These are phyloP conservation scores for Ondatra zibethicus DNA, from an alignment of 2,113 vertebrate genomes.

Conservation along the genomic window DNA sequence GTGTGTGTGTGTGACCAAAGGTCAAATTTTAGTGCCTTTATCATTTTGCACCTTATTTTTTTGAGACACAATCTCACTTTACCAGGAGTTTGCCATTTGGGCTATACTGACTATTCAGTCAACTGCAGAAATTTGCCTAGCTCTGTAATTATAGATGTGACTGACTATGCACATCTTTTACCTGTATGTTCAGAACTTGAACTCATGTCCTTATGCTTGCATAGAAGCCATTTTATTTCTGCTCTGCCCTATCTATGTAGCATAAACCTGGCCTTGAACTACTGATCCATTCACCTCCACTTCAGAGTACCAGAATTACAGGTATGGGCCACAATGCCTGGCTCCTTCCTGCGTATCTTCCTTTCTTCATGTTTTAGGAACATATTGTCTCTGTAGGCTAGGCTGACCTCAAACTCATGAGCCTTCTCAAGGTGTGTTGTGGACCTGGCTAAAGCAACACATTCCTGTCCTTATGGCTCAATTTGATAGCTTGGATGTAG, in stretches of 20 bases:
- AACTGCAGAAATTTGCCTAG: neutral
- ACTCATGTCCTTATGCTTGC: no score
- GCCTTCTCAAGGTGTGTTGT: neutral
- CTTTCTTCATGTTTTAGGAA: neutral
- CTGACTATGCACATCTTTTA: neutral
- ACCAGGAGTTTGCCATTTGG: neutral
- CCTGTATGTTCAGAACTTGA: neutral
- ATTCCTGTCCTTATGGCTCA: neutral
- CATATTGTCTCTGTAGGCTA: neutral
- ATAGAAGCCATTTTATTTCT: neutral
- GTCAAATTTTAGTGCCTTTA: neutral
- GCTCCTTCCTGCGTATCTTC: neutral
- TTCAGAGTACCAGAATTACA: neutral
- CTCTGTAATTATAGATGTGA: neutral
- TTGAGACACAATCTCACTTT: neutral
- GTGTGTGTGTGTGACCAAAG: neutral
- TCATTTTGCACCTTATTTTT: neutral
- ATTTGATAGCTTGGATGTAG: neutral
- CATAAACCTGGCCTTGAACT: neutral
- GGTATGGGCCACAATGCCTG: neutral
- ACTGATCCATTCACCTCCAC: neutral
- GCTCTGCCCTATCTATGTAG: neutral
- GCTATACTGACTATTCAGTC: neutral
- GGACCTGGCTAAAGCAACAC: neutral
- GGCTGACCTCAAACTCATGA: neutral